Evolutionary conservation across 2,113 vertebrate species (phyloP), one percentile per base, ranked within the genome.

Genomic region (Podocnemis expansa): DNA sequence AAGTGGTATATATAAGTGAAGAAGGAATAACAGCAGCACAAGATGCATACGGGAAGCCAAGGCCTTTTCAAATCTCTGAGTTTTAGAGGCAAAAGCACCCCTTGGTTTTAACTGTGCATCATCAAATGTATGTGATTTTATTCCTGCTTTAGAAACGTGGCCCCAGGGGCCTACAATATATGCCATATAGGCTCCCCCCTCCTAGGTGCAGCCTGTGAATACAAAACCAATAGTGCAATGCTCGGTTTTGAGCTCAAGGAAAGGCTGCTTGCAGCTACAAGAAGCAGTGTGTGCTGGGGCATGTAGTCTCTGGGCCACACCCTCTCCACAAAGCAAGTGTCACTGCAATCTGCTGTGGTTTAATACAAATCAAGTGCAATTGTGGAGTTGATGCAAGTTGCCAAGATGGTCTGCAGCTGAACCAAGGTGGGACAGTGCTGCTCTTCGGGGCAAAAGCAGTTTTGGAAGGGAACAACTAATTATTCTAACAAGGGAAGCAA

Each of bases 121-220:
- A 29, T 24, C 55, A 6, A 7, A 10, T 82, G 3, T 0, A 0
- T 76, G 67, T 80, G 29, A 16, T 67, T n/a, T 67, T 75, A 16
- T 67, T 87, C 67, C 47, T 2, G 22, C 29, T 6, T 82, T 25
- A 34, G 6, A 60, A 45, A 9, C 34, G 22, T 38, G 47, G 4
- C 52, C 10, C 6, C 21, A n/a, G 31, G 52, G 27, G 38, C 38
- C 13, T 29, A 31, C 55, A 82, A 49, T 56, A 31, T 78, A 47
- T 22, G 13, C 45, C 43, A 29, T 14, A 25, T 14, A 25, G 22
- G 4, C 22, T 22, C 6, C 73, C 38, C 41, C 5, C 22, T 41
- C 41, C 41, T 27, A 29, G 17, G 19, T 38, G 34, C 63, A 38
- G 63, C n/a, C n/a, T 70, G 10, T n/a, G 63, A 70, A 70, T 21